Conservation (phyloP, 2,797 vertebrate species). For the Onychomys torridus region DNA sequence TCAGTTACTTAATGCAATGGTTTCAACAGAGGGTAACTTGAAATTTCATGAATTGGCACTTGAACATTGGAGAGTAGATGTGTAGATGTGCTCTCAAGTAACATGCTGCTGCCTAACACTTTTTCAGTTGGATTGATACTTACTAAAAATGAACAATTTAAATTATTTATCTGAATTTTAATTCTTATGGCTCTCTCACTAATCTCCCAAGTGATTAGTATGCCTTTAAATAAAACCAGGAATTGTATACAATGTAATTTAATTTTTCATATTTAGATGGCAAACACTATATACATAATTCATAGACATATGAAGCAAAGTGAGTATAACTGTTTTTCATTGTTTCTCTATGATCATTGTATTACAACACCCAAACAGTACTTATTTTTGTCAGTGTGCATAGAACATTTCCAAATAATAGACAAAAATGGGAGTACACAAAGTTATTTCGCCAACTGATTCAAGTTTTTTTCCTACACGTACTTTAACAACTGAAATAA, state of each 20-base stretch:
- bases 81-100: background rate
- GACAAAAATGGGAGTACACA: background rate
- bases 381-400: background rate
- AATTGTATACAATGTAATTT: conserved; percentile 67
- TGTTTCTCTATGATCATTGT: conserved; percentile 47
- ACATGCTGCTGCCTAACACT: background rate
- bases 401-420: conserved; percentile 51
- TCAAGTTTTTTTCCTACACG: background rate
- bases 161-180: conserved; percentile 69
- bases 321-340: conserved; percentile 16
- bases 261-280: conserved; percentile 58
- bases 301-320: conserved; percentile 49
- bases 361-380: background rate
- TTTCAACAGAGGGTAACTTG: background rate
- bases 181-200: conserved; percentile 76
- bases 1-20: background rate
- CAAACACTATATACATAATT: conserved; percentile 52
- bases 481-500: background rate
- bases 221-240: conserved; percentile 71
- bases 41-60: conserved; percentile 2
- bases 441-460: background rate
- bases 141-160: conserved; percentile 69
- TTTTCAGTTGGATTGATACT: conserved; percentile 61
- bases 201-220: conserved; percentile 56
- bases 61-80: background rate